A percentile compares a stretch with the other conserved stretches of the same genome.
phyloP scores from a whole-genome alignment of 1,140 invertebrate genomes.

The Gyrodactylus bullatarudis region DNA sequence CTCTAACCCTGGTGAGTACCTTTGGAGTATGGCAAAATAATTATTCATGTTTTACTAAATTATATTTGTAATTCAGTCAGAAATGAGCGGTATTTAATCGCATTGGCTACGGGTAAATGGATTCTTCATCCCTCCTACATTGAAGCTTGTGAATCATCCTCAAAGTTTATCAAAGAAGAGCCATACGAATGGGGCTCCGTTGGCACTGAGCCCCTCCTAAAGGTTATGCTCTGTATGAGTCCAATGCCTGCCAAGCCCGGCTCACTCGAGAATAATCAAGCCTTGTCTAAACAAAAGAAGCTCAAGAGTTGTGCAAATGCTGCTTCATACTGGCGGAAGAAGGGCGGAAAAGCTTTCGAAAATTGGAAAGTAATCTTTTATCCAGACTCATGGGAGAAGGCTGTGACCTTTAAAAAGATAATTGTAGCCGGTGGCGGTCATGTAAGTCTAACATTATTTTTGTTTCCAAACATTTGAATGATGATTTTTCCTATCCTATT shows the following conservation, averaged over 20 bases:
- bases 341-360: not conserved
- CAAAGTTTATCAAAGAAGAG: not conserved
- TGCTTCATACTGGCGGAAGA: not conserved
- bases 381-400: not conserved
- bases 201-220: not conserved
- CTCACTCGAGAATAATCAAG: not conserved
- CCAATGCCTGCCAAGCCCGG: not conserved
- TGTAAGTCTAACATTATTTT: no score
- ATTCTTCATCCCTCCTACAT: not conserved
- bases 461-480: no score
- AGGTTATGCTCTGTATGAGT: not conserved
- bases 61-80: no score
- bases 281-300: not conserved
- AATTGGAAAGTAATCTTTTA: not conserved
- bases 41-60: not conserved
- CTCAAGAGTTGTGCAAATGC: not conserved
- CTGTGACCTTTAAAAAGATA: not conserved
- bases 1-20: not conserved
- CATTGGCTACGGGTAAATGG: not conserved
- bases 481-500: no score
- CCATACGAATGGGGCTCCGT: not conserved
- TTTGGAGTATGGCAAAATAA: not conserved
- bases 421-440: not conserved
- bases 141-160: not conserved
- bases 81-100: not conserved